Conservation (phyloP, 2,113 vertebrate genomes). For the Furnarius figulus region DNA sequence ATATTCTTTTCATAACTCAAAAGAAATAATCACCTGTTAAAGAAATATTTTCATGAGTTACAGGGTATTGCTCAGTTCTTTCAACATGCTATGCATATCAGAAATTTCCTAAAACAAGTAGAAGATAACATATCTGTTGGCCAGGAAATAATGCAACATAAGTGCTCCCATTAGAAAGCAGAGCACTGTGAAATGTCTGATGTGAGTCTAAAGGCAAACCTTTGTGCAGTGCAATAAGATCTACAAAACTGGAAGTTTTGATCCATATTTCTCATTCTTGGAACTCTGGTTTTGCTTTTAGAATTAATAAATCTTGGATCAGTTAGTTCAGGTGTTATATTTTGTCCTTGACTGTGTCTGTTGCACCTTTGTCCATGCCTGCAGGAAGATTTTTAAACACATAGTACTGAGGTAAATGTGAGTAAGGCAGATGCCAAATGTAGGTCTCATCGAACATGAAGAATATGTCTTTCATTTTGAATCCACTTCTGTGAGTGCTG, state of each 20-base stretch:
- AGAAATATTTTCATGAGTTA: background rate
- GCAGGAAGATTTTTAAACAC: background rate
- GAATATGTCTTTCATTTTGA: background rate
- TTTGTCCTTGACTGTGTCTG: background rate
- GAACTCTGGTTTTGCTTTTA: background rate
- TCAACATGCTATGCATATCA: background rate
- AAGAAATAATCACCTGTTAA: background rate
- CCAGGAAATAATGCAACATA: background rate
- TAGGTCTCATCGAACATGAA: background rate
- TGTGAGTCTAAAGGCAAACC: background rate
- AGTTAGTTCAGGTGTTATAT: background rate
- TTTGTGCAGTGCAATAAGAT: background rate
- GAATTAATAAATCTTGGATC: background rate
- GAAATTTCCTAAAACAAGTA: background rate
- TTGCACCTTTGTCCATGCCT: background rate
- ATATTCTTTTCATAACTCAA: background rate
- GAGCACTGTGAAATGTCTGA: background rate
- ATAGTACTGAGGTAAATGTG: background rate
- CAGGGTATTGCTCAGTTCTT: background rate
- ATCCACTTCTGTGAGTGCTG: background rate
- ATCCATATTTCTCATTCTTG: background rate
- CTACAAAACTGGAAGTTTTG: background rate
- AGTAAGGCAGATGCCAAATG: background rate
- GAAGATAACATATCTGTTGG: background rate
- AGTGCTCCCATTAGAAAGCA: background rate